phyloP scores from a whole-genome alignment of 2,797 vertebrate genomes.

The Enteromius treurensis region DNA sequence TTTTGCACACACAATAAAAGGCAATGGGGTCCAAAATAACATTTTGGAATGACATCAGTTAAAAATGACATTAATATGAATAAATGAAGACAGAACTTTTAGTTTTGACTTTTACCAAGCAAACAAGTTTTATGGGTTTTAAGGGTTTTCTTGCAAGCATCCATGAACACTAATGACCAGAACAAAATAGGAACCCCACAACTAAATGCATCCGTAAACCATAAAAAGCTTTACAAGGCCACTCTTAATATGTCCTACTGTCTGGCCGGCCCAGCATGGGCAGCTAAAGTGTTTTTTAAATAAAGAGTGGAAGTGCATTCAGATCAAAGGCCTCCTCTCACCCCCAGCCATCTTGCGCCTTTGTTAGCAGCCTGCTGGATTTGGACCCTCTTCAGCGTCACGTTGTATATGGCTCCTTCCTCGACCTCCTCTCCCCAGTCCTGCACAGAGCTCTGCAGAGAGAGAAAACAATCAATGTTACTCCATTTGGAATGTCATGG shows the following conservation, averaged over 20 bases:
- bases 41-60: no score
- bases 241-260: conserved; percentile 12
- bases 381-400: conserved; percentile 93
- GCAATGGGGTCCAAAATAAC: neutral
- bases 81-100: neutral
- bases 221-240: conserved; percentile 34
- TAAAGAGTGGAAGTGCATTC: conserved; percentile 28
- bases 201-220: conserved; percentile 15
- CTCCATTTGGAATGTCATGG: neutral
- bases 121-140: neutral
- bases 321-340: conserved; percentile 72
- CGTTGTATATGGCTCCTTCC: conserved; percentile 94
- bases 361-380: conserved; percentile 97
- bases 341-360: conserved; percentile 95
- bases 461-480: conserved; percentile 18
- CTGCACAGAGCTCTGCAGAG: conserved; percentile 89
- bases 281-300: conserved; percentile 29
- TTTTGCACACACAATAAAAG: neutral
- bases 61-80: neutral
- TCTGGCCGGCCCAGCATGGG: conserved; percentile 35
- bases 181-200: conserved; percentile 10
- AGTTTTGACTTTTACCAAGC: conserved; percentile 1
- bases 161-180: conserved; percentile 11
- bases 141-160: neutral
- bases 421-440: conserved; percentile 95